Evolutionary conservation across 2,113 vertebrate genomes (phyloP).

Genomic region (Gnathonemus echidnorhynchus): DNA sequence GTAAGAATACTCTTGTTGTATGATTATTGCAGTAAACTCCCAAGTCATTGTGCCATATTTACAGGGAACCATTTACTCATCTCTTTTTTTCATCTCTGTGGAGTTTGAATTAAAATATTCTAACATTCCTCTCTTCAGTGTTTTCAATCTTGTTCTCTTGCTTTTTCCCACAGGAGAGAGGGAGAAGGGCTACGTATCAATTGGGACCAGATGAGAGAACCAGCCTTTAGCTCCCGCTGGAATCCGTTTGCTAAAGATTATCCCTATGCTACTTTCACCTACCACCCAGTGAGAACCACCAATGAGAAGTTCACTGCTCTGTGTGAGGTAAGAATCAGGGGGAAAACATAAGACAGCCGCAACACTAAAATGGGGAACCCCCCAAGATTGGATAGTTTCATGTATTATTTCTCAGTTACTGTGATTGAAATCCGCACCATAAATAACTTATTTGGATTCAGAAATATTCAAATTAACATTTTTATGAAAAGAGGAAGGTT

Average conservation of each 20-base stretch:
- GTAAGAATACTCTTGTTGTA: too few relatives aligned
- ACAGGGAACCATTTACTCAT: not conserved
- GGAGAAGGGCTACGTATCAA: conserved; percentile 66
- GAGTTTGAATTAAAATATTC: not conserved
- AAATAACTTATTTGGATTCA: not conserved
- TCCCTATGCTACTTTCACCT: conserved; percentile 63
- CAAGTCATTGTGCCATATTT: not conserved
- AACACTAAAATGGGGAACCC: not conserved
- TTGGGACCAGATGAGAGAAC: conserved; percentile 61
- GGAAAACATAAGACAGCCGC: not conserved
- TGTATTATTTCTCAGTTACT: not conserved
- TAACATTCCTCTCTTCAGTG: not conserved
- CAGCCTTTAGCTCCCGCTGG: conserved; percentile 62
- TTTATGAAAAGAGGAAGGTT: not conserved
- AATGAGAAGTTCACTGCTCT: conserved; percentile 48
- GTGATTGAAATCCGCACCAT: not conserved
- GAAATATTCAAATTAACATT: not conserved
- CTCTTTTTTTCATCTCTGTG: not conserved
- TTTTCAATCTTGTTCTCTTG: not conserved
- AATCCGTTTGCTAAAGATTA: conserved; percentile 65
- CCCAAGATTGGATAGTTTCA: not conserved
- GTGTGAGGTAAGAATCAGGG: conserved; percentile 55
- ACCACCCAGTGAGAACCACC: conserved; percentile 56
- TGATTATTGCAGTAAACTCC: too few relatives aligned
- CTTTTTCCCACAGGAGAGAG: conserved; percentile 54